Conservation (phyloP, 30 jellyfish, hydroid and myxozoan genomes). For the Cassiopea andromeda region DNA sequence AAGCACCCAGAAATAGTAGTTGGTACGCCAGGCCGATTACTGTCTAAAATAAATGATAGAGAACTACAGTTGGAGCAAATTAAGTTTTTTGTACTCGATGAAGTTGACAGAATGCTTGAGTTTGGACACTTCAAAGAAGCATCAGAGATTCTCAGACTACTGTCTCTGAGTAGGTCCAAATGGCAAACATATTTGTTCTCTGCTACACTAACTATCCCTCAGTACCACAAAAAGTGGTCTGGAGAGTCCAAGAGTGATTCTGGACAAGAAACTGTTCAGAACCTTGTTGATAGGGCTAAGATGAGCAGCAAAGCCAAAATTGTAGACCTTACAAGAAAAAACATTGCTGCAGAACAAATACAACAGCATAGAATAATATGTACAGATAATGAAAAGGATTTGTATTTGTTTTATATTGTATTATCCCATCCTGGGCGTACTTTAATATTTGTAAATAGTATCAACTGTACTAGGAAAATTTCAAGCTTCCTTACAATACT, state of each 20-base stretch:
- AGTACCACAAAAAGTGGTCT: slow-evolving; percentile 62
- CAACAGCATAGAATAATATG: slow-evolving; percentile 78
- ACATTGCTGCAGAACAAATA: slow-evolving; percentile 88
- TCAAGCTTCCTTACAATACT: slow-evolving; percentile 65
- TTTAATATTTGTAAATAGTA: slow-evolving; percentile 84
- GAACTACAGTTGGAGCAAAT: slow-evolving; percentile 62
- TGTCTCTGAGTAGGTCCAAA: slow-evolving; percentile 48
- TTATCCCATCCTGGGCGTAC: slow-evolving; percentile 90
- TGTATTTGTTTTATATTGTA: slow-evolving; percentile 63
- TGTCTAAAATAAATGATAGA: slow-evolving; percentile 65
- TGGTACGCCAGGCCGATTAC: slow-evolving; percentile 98
- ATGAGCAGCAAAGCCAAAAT: slow-evolving; percentile 76
- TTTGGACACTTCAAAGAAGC: slow-evolving; percentile 94
- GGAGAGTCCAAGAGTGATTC: slow-evolving; percentile 9
- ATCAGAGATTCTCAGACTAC: slow-evolving; percentile 55
- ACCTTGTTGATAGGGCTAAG: slow-evolving; percentile 71
- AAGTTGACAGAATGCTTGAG: slow-evolving; percentile 96
- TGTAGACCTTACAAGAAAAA: slow-evolving; percentile 81
- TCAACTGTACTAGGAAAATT: slow-evolving; percentile 71
- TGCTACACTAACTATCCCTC: slow-evolving; percentile 92
- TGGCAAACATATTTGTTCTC: slow-evolving; percentile 86
- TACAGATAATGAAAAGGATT: slow-evolving; percentile 85
- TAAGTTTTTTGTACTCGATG: slow-evolving; percentile 90
- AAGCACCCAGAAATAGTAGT: slow-evolving; percentile 90
- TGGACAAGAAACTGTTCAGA: slow-evolving; percentile 57